phyloP scores from a whole-genome alignment of 2,113 vertebrate genomes.

The Stercorarius parasiticus region DNA sequence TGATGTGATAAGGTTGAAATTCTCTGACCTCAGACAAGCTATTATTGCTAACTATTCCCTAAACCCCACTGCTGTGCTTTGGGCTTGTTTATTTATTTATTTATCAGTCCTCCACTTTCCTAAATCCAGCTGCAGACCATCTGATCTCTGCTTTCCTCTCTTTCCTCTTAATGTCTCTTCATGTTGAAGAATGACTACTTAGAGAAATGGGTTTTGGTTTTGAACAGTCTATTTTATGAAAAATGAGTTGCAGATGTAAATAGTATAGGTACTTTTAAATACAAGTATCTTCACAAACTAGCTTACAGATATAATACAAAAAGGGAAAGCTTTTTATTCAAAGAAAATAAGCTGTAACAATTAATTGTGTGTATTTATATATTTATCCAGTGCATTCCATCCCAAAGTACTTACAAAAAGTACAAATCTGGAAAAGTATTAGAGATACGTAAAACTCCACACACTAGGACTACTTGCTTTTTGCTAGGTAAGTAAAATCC shows the following conservation, averaged over 20 bases:
- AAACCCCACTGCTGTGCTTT: slow-evolving; percentile 69
- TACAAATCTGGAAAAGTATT: background rate
- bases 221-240: background rate
- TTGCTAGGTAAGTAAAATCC: background rate
- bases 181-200: background rate
- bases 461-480: background rate
- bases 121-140: slow-evolving; percentile 4
- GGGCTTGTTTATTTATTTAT: slow-evolving; percentile 65
- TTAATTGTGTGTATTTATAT: background rate
- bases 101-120: slow-evolving; percentile 67
- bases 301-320: background rate
- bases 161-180: background rate
- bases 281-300: background rate
- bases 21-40: slow-evolving; percentile 75
- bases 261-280: background rate
- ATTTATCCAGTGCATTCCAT: background rate
- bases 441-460: background rate
- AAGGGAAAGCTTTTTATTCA: background rate
- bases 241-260: background rate
- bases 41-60: slow-evolving; percentile 78
- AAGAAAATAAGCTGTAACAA: background rate
- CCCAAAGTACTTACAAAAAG: background rate
- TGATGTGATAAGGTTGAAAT: slow-evolving; percentile 64
- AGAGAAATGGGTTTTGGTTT: background rate
- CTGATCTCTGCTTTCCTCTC: background rate